Evolutionary conservation across 2,113 vertebrate genomes (phyloP).

Genomic region (Osmerus mordax): DNA sequence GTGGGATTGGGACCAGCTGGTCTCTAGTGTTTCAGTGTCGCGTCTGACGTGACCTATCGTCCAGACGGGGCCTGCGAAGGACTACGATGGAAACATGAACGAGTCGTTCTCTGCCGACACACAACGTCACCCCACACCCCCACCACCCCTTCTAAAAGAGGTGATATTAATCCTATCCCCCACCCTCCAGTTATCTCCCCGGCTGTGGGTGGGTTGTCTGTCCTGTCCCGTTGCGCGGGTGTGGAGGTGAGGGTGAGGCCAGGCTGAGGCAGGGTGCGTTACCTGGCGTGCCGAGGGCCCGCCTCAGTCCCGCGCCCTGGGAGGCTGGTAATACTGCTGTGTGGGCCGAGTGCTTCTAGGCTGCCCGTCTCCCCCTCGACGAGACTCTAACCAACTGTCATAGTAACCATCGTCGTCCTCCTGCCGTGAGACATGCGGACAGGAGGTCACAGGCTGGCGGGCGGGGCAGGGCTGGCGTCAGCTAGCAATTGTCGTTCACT

Average conservation of each 20-base stretch:
- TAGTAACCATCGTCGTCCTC: slow-evolving; percentile 90
- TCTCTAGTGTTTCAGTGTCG: no score
- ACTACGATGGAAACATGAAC: no score
- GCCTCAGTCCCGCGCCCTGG: slow-evolving; percentile 88
- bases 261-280: neutral
- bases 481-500: no score
- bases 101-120: no score
- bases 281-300: neutral
- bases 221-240: neutral
- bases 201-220: no score
- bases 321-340: slow-evolving; percentile 95
- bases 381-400: slow-evolving; percentile 89
- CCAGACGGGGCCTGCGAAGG: no score
- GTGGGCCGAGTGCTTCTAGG: slow-evolving; percentile 88
- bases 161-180: neutral
- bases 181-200: neutral
- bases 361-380: slow-evolving; percentile 91
- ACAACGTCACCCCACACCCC: no score
- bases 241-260: neutral
- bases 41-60: no score
- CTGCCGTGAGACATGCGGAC: slow-evolving; percentile 71
- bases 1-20: no score
- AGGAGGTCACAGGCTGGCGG: neutral
- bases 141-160: no score
- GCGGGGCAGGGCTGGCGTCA: neutral